Base-by-base conservation (phyloP, 2,113 vertebrate species). In the Nothoprocta pentlandii region DNA sequence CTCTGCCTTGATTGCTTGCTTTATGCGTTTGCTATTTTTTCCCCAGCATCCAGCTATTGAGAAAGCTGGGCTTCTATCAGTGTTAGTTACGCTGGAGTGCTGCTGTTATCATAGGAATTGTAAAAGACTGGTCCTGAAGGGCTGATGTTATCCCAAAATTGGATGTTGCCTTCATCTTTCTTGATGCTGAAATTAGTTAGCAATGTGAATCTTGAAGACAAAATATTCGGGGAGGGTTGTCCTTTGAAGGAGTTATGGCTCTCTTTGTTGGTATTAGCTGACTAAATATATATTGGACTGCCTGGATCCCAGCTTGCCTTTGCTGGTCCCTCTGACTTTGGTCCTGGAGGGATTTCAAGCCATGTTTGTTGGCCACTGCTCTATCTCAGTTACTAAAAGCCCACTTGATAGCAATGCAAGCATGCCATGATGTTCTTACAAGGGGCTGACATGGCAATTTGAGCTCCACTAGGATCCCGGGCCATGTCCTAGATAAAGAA, bases 341-440 rank as follows among this genome's bases (percentile, higher is more conserved):
- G 30, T n/a, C 30, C 66, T 68, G 67, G 44, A 34, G 32, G 21
- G 44, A 34, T 25, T 46, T 47, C 44, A 49, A 44, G 16, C 13
- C 15, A 3, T 0, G 0, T 3, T 64, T 53, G 21, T 2, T 6
- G 34, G 4, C 64, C 71, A 16, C 8, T 62, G 53, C 53, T 56
- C 30, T 58, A 58, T 30, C 16, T 20, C 17, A 25, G 10, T 11
- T 51, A 32, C 34, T 67, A 25, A 22, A 32, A 64, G 80, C 26
- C 47, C 15, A 2, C n/a, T n/a, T 16, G 32, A 28, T 54, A 61
- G 20, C 26, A 68, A 36, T 44, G 47, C 20, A 82, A 59, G 26
- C 16, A 9, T 4, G 5, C 39, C 47, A 2, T 39, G 61, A n/a
- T 17, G n/a, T 17, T 81, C 47, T 21, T 2, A 49, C 12, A 8